phyloP scores from a whole-genome alignment of 2,113 vertebrate genomes.

The Motacilla tschutschensis region DNA sequence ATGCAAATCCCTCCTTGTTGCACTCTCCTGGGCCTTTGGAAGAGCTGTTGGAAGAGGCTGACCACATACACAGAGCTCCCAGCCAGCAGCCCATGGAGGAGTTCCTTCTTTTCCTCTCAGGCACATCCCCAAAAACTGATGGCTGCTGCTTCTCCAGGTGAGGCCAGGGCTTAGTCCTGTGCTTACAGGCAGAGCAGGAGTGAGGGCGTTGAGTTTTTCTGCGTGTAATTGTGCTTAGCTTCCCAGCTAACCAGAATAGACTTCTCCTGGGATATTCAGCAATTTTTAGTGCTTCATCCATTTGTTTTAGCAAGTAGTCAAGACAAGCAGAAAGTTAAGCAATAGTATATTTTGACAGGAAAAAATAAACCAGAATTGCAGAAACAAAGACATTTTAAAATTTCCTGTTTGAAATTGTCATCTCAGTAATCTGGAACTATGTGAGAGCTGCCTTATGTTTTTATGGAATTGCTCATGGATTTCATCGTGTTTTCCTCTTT shows the following conservation, averaged over 20 bases:
- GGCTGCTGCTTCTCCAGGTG: neutral
- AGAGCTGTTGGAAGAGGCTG: neutral
- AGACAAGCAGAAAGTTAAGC: neutral
- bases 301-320: neutral
- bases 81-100: neutral
- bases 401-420: neutral
- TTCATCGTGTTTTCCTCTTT: neutral
- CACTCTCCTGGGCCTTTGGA: neutral
- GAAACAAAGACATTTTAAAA: neutral
- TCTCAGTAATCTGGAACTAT: neutral
- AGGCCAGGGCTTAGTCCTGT: neutral
- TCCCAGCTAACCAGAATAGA: neutral
- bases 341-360: neutral
- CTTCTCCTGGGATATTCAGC: neutral
- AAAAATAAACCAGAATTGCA: neutral
- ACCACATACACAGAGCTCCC: neutral
- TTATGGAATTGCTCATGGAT: neutral
- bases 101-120: neutral
- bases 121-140: rapidly evolving
- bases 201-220: neutral
- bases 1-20: neutral
- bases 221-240: neutral
- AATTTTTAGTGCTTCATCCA: neutral
- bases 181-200: neutral
- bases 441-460: neutral